Percentiles rank a stretch among this genome's conserved stretches.
phyloP scores from a whole-genome alignment of 1,140 invertebrate species.

The Cylas formicarius region DNA sequence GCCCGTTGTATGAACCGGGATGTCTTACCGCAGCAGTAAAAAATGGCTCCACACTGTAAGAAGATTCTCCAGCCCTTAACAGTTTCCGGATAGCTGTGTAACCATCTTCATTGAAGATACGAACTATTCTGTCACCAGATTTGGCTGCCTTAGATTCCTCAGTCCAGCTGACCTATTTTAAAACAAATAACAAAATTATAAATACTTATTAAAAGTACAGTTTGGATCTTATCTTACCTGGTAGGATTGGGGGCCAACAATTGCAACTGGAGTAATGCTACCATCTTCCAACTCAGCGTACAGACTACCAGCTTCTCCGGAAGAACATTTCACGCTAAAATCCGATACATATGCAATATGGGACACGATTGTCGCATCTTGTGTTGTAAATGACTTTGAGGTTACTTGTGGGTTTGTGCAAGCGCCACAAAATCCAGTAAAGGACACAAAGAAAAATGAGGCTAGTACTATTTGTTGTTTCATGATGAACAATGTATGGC shows the following conservation, averaged over 20 bases:
- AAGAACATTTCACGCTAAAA: constrained; percentile 61
- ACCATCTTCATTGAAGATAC: constrained; percentile 85
- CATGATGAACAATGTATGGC: too few relatives aligned
- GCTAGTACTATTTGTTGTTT: too few relatives aligned
- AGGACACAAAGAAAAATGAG: constrained; percentile 10
- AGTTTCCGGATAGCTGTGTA: constrained; percentile 75
- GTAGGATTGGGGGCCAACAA: constrained; percentile 66
- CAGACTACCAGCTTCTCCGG: constrained; percentile 58
- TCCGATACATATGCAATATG: constrained; percentile 74
- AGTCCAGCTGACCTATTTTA: constrained; percentile 82
- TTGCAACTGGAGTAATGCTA: constrained; percentile 70
- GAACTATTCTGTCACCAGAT: constrained; percentile 72
- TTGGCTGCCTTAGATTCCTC: constrained; percentile 74
- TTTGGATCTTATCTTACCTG: constrained; percentile 51
- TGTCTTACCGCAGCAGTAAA: constrained; percentile 70
- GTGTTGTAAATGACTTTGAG: constrained; percentile 72
- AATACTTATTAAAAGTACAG: not conserved
- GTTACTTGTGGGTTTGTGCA: constrained; percentile 58
- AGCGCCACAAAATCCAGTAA: constrained; percentile 19
- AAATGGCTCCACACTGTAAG: constrained; percentile 62
- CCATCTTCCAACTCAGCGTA: constrained; percentile 80
- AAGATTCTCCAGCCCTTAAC: constrained; percentile 59
- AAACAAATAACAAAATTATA: constrained; percentile 9
- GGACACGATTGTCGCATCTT: constrained; percentile 82
- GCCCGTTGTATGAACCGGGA: constrained; percentile 82